Base-by-base conservation (phyloP, 37 sponge, comb jelly and placozoan species). In the Crambe crambe region DNA sequence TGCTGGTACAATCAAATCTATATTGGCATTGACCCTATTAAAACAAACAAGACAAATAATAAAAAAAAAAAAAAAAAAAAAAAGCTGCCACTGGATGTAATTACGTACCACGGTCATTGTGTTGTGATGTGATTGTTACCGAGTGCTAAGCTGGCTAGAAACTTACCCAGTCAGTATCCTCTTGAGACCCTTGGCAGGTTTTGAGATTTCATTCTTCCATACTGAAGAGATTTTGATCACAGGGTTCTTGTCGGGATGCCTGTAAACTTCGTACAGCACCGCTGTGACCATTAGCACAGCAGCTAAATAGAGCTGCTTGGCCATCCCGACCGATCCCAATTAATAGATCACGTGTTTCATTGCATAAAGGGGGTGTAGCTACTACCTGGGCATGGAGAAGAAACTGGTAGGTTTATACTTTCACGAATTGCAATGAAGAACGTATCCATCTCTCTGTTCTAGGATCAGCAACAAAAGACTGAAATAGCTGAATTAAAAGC, bases 1-100 rank as follows among this genome's bases (percentile, higher is more conserved):
- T 17, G 91, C 96, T 9, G 95, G 89, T 25, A 95, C 78, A 30
- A 95, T 92, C 36, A 92, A 62, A 39, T 95, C 96, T 51, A 95
- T 25, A 56, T 95, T 93, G 31, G 91, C 80, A 80, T 95, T 95
- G 31, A 95, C 71, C 8, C 96, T 95, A 59, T 6, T 34, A 62
- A 38, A 40, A 37, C 51, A 47, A 12, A 47, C 51, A 12, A 15
- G 51, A 47, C 12, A 47, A 47, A 47, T 47, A 47, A 15, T 47
- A 47, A 47, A 47, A 15, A 47, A 15, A 12, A 12, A 6, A 47
- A 47, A 47, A 6, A 6, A 47, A n/a, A n/a, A n/a, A n/a, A n/a
- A n/a, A n/a, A n/a, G n/a, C n/a, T n/a, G n/a, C n/a, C n/a, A n/a
- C n/a, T n/a, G n/a, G n/a, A n/a, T n/a, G n/a, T n/a, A n/a, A n/a